Evolutionary conservation across 2,888 invertebrate genomes (phyloP).

Genomic region (Theodoxus fluviatilis): DNA sequence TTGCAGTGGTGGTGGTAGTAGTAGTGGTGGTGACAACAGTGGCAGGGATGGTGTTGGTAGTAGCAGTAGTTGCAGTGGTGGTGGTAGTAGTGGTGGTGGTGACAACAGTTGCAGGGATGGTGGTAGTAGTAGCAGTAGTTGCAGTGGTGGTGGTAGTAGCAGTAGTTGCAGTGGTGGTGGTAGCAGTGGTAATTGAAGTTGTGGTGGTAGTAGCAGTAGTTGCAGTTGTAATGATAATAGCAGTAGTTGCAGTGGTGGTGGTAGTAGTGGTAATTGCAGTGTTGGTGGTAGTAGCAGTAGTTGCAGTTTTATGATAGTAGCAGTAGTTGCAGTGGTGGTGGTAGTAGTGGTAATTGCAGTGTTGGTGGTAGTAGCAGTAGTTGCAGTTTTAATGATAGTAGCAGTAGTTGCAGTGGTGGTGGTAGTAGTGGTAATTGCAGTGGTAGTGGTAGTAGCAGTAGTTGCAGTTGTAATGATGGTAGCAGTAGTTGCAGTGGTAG

Average conservation of each 20-base stretch:
- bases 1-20: slow-evolving; percentile 20
- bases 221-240: slow-evolving; percentile 14
- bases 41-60: slow-evolving; percentile 13
- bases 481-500: slow-evolving; percentile 3
- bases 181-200: slow-evolving; percentile 12
- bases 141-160: slow-evolving; percentile 20
- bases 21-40: slow-evolving; percentile 17
- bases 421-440: slow-evolving; percentile 14
- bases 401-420: neutral
- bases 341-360: slow-evolving; percentile 3
- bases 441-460: slow-evolving; percentile 13
- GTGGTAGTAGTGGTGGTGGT: slow-evolving; percentile 20
- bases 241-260: slow-evolving; percentile 15
- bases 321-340: neutral
- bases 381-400: slow-evolving; percentile 16
- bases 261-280: slow-evolving; percentile 13
- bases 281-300: slow-evolving; percentile 14
- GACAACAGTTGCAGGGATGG: slow-evolving; percentile 15
- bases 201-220: slow-evolving; percentile 14
- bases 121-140: slow-evolving; percentile 17
- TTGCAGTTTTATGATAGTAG: slow-evolving; percentile 15
- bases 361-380: slow-evolving; percentile 13
- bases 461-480: slow-evolving; percentile 1
- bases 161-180: slow-evolving; percentile 22
- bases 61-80: slow-evolving; percentile 21